Base-by-base conservation (phyloP, 1,140 invertebrate genomes). In the Pygmarrhopalites habei region DNA sequence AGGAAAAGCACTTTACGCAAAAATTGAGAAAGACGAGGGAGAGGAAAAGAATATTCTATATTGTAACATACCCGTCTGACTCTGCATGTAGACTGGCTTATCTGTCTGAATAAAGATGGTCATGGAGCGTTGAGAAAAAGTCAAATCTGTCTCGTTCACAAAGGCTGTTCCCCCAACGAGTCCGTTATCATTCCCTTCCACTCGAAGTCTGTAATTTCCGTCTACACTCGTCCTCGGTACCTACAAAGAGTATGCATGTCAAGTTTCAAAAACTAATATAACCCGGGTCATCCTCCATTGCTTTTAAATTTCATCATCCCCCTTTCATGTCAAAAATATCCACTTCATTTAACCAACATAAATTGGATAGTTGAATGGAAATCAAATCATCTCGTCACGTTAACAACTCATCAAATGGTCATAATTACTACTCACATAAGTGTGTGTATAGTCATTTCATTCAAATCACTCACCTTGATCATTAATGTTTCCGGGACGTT, bases 61-160 rank as follows among this genome's bases (percentile, higher is more conserved):
- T 30, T 12, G 12, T 30, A 3, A 64, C 72, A 72, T 76, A 88
- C 87, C 85, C 39, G 82, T 90, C 75, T 96, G 88, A 1, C 90
- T 86, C 76, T 95, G 93, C 82, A 88, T 95, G 72, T 97, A 98
- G 0, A 95, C 83, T 0, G 93, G 92, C 74, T 95, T 95, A 73
- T 98, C 92, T 58, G 91, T 86, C 77, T 96, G 93, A 69, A 98
- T 88, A 70, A 97, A 92, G 65, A 97, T 90, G 0, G 93, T 92
- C 87, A 94, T 92, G 7, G 90, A 92, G n/a, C 89, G 77, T 71
- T 88, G 86, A 0, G 87, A 91, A 73, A 93, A 94, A 12, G 79
- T 78, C 14, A 95, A 76, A 62, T 81, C 75, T 0, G 89, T 90
- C 73, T 64, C 62, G 26, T 64, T 64, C 19, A 72, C 61, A 74